Base-by-base conservation (phyloP, 2,113 vertebrate species). In the Sinocyclocheilus maitianheensis region DNA sequence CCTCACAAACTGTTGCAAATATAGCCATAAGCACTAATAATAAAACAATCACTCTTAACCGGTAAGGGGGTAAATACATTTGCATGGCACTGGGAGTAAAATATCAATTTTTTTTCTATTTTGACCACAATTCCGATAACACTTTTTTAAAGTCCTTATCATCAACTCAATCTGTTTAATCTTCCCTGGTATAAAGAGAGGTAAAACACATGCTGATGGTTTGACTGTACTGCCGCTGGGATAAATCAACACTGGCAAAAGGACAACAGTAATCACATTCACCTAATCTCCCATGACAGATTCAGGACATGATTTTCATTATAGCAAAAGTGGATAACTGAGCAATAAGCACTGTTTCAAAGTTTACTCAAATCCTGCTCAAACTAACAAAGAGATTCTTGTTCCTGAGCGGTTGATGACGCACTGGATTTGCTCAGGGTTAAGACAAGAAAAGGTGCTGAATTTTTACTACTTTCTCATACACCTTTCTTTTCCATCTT, bases 301-400 rank as follows among this genome's bases (percentile, higher is more conserved):
- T 97, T 98, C 95, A 97, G 95, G 96, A 95, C 96, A 97, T 96
- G 96, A 93, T 97, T 97, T 97, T 97, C 95, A 97, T 97, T 97
- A 97, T 95, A 92, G 94, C 94, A 95, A 96, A 96, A 97, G 96
- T 95, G 83, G 96, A 97, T 96, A 96, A 96, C 94, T 94, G 94
- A 95, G 96, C 95, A 96, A 94, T 97, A 96, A 96, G 94, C 93
- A 96, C 91, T 94, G 93, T 95, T 96, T 96, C 94, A 94, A 92
- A 94, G 95, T 95, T 96, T 91, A 92, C 93, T 96, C 95, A 96
- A 97, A 96, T 96, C 95, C 96, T 92, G 93, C 90, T 95, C 93
- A 93, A 96, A 94, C 94, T 93, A 95, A 95, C 94, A 95, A 94
- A 93, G 93, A 91, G 87, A 93, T 92, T 90, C 91, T 90, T 88